Base-by-base conservation (phyloP, 2,113 vertebrate species). In the Mola mola region DNA sequence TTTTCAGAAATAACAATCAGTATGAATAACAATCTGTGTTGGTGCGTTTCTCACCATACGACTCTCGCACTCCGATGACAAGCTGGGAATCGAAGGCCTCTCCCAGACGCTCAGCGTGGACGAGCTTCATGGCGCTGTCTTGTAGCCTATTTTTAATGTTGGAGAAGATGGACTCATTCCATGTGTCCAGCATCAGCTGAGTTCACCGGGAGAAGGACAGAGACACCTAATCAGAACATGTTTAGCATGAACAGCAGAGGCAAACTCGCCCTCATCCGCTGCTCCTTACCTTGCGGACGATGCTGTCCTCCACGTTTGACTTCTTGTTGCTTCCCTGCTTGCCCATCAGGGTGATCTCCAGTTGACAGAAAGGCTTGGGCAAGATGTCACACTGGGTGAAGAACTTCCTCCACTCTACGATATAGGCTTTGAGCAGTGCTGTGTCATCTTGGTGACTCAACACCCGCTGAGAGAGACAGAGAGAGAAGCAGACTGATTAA, bases 131-230 rank as follows among this genome's bases (percentile, higher is more conserved):
- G 72, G 97, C 97, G 70, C 97, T 99, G 79, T 99, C 97, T 75
- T 99, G 97, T 58, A 99, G 92, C 49, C 97, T 91, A 44, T 94
- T 98, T 85, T 99, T 99, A 78, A 99, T 99, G 87, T 99, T 99
- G 85, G 96, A 99, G 92, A 99, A 99, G 88, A 99, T 99, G 43
- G 97, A 99, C 83, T 99, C 97, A 78, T 99, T 99, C 96, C 97
- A 99, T 0, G 97, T 99, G 89, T 99, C 97, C 79, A 98, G 88
- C 97, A 99, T 99, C 43, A 99, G 93, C 97, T 99, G 86, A 13
- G n/a, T n/a, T n/a, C n/a, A n/a, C n/a, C n/a, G n/a, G n/a, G n/a
- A 38, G 34, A 8, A 57, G 8, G 11, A 25, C 3, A 33, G 0
- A 37, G 25, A 61, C 19, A 11, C 8, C 9, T 4, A 5, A 21